phyloP scores from a whole-genome alignment of 2,113 vertebrate genomes.

The Atherinomorus stipes region DNA sequence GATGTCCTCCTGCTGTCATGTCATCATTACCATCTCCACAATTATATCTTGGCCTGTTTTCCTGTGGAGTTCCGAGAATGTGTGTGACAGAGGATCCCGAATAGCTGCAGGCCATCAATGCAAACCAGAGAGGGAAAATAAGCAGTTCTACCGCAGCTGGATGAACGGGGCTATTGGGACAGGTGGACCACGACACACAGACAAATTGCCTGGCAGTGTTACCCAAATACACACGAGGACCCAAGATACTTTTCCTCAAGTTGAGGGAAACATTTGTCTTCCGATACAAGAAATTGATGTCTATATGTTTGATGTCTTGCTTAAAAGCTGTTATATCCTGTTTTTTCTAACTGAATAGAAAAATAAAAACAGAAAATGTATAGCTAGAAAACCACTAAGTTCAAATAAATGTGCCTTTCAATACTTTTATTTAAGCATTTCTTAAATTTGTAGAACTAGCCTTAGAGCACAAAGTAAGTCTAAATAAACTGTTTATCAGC shows the following conservation, averaged over 20 bases:
- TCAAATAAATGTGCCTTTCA: too few relatives aligned
- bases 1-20: not conserved
- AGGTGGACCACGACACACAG: slow-evolving; percentile 66
- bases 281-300: not conserved
- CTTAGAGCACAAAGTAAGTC: slow-evolving; percentile 25
- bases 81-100: slow-evolving; percentile 17
- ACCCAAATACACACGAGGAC: slow-evolving; percentile 37
- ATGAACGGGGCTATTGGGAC: slow-evolving; percentile 75
- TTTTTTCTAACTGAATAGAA: too few relatives aligned
- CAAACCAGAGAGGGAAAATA: slow-evolving; percentile 61
- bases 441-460: not conserved
- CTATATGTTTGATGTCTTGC: not conserved
- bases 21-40: slow-evolving; percentile 2
- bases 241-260: slow-evolving; percentile 20
- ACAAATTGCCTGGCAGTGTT: slow-evolving; percentile 44
- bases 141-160: slow-evolving; percentile 67
- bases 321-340: too few relatives aligned
- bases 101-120: slow-evolving; percentile 39
- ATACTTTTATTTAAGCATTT: too few relatives aligned
- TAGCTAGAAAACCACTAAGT: too few relatives aligned
- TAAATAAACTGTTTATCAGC: slow-evolving; percentile 37
- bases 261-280: not conserved
- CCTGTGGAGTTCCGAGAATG: slow-evolving; percentile 4
- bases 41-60: not conserved
- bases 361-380: not conserved